Percentiles rank a stretch among this genome's conserved stretches.
phyloP scores from a whole-genome alignment of 2,113 vertebrate genomes.

The Saguinus midas region DNA sequence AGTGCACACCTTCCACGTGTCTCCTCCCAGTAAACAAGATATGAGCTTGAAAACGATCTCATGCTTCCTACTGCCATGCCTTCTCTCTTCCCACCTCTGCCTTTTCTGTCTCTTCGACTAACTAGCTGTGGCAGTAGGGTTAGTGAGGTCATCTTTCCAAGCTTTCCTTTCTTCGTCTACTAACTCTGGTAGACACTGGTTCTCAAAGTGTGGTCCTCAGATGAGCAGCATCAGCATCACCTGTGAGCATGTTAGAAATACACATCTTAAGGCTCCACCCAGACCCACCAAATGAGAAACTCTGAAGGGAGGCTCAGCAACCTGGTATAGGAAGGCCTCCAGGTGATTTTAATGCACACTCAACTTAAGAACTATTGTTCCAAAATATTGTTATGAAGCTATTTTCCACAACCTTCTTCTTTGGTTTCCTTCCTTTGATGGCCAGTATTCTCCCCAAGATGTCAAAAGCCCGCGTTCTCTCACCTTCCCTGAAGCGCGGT shows the following conservation, averaged over 20 bases:
- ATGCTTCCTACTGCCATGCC: background rate
- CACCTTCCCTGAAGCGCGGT: background rate
- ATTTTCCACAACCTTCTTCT: background rate
- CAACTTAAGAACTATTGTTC: background rate
- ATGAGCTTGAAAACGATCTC: background rate
- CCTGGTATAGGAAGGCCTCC: background rate
- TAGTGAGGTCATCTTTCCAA: background rate
- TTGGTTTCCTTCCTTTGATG: background rate
- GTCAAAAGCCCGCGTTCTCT: background rate
- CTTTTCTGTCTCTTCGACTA: background rate
- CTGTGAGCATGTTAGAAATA: background rate
- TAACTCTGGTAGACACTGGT: background rate
- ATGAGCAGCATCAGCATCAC: background rate
- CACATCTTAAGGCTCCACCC: background rate
- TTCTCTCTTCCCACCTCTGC: background rate
- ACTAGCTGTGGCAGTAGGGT: background rate
- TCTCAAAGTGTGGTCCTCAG: background rate
- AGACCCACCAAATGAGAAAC: background rate
- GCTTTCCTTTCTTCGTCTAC: background rate
- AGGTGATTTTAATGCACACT: background rate
- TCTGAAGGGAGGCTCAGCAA: background rate
- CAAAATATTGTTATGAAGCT: background rate
- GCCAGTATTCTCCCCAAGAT: background rate
- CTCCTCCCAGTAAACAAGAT: background rate
- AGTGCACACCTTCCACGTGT: background rate